These are phyloP conservation scores for Pseudochromis fuscus DNA, from an alignment of 2,797 vertebrate species.

Conservation along the genomic window DNA sequence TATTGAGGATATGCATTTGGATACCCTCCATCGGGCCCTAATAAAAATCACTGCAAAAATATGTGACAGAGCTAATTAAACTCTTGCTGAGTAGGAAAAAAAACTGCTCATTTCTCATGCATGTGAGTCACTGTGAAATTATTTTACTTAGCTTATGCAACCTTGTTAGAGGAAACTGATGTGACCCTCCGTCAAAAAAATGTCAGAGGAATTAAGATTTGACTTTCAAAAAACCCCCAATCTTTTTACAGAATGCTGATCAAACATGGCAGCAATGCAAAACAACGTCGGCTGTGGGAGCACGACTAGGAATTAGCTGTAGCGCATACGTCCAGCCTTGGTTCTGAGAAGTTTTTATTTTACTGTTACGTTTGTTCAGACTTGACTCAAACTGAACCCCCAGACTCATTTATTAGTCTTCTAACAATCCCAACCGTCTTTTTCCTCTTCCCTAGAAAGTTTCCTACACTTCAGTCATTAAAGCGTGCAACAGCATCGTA, in stretches of 20 bases:
- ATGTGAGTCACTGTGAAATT: slow-evolving; percentile 66
- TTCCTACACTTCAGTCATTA: neutral
- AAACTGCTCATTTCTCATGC: slow-evolving; percentile 50
- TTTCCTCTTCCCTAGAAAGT: neutral
- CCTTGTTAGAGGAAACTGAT: slow-evolving; percentile 57
- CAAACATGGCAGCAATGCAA: slow-evolving; percentile 35
- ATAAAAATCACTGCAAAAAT: slow-evolving; percentile 49
- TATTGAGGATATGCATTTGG: slow-evolving; percentile 38
- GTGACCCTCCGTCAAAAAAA: slow-evolving; percentile 43
- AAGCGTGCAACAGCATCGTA: neutral
- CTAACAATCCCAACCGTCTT: neutral
- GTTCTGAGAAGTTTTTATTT: neutral
- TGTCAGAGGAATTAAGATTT: slow-evolving; percentile 53
- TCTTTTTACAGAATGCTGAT: slow-evolving; percentile 39
- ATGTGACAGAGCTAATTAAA: slow-evolving; percentile 68
- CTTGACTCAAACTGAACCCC: neutral
- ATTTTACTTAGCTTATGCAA: slow-evolving; percentile 62
- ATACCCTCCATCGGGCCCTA: slow-evolving; percentile 37
- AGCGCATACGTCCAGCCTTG: neutral
- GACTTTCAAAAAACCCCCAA: slow-evolving; percentile 35
- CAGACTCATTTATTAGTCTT: neutral
- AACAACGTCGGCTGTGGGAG: neutral
- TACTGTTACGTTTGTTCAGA: neutral
- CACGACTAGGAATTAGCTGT: neutral
- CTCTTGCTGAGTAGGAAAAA: slow-evolving; percentile 2